A percentile compares a stretch with the other conserved stretches of the same genome.
Conservation (phyloP, 2,113 vertebrate species). For the Thomomys bottae region DNA sequence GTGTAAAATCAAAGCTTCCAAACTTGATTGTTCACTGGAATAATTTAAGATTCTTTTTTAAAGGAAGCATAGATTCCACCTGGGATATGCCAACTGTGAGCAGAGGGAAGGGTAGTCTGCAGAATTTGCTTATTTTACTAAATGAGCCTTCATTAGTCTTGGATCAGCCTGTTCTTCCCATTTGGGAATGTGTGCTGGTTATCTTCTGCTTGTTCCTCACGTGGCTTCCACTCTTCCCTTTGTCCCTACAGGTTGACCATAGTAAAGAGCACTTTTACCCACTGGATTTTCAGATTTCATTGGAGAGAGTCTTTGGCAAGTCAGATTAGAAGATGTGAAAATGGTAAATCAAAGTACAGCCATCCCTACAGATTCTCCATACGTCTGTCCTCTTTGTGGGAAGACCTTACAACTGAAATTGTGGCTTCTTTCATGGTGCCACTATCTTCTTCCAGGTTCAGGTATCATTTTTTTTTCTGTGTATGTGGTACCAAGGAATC, state of each 20-base stretch:
- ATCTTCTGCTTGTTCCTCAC: background rate
- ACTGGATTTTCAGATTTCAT: background rate
- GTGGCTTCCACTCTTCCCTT: background rate
- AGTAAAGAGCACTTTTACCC: background rate
- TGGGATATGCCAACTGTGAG: background rate
- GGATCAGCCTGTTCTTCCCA: background rate
- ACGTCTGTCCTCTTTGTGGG: background rate
- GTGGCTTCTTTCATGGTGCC: background rate
- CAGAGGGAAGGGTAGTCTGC: background rate
- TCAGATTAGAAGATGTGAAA: background rate
- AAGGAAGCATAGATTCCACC: background rate
- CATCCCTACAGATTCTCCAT: accelerated
- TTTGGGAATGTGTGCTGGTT: background rate
- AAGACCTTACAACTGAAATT: background rate
- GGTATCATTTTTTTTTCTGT: background rate
- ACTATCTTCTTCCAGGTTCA: background rate
- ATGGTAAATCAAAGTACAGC: accelerated
- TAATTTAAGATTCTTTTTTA: background rate
- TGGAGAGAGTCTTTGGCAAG: background rate
- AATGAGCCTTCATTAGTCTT: background rate
- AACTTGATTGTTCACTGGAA: background rate
- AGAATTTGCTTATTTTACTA: background rate
- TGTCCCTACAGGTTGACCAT: too few species aligned
- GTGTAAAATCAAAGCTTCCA: background rate
- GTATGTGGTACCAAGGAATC: too few species aligned